Base-by-base conservation (phyloP, 2,797 vertebrate species). In the Macropus fuliginosus region DNA sequence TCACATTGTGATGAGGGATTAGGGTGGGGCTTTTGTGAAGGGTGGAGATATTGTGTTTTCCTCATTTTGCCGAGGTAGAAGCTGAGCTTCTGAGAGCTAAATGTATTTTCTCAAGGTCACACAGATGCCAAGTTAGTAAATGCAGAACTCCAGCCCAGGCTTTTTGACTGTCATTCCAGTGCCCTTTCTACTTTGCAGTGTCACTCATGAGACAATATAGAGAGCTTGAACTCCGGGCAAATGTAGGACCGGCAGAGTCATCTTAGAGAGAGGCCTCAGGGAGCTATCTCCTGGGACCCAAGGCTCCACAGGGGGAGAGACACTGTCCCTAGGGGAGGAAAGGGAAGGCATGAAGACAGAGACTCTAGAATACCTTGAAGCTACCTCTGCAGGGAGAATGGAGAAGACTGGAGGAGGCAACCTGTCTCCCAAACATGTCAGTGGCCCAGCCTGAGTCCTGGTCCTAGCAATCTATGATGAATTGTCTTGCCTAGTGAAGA, bases 81-180 rank as follows among this genome's bases (percentile, higher is more conserved):
- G 57, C 54, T 93, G 8, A 59, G 62, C 34, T 1, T 8, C 59
- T 91, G 90, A 92, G n/a, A 96, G 54, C 5, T 91, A 59, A 93
- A 40, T 57, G 54, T 93, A 40, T 92, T 18, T 54, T 90, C 92
- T 31, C 96, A 96, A 96, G 93, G 59, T 93, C 95, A 96, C 27
- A 90, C 56, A 93, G 91, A 16, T 59, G 55, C 9, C 66, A 96
- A 29, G 29, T 62, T 93, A 52, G 46, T 92, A 95, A 52, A 93
- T 93, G 55, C 34, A 96, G 55, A n/a, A 93, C 18, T 91, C 89
- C 62, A 94, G 27, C 55, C 31, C 87, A 91, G n/a, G 62, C 66
- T 55, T 10, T 87, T 92, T 93, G 54, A 93, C 94, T 97, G 28
- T 74, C 91, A 8, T 31, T 16, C 27, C 4, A 92, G 34, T 93